phyloP scores from a whole-genome alignment of 1,140 invertebrate species.

The Ooceraea biroi region DNA sequence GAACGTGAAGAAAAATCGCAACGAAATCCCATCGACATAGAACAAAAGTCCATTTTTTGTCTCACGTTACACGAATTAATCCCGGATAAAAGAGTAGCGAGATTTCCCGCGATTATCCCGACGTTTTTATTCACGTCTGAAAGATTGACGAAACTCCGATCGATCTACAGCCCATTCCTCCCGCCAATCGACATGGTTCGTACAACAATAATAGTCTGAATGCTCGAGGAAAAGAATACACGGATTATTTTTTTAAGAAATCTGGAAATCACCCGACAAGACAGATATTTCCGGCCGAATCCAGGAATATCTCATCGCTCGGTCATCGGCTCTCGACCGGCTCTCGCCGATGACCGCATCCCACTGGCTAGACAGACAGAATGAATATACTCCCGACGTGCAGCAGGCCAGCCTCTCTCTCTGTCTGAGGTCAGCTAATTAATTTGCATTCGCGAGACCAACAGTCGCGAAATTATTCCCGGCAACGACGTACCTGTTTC shows the following conservation, averaged over 20 bases:
- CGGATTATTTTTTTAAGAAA: no score
- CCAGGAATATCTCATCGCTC: no score
- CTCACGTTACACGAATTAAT: neutral
- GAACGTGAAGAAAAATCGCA: slow-evolving; percentile 64
- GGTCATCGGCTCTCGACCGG: no score
- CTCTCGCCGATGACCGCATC: neutral
- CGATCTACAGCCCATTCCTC: no score
- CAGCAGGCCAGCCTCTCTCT: neutral
- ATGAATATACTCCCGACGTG: neutral
- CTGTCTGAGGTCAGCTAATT: slow-evolving; percentile 34
- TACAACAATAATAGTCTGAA: no score
- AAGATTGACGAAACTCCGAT: neutral
- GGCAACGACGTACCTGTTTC: slow-evolving; percentile 37
- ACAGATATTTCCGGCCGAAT: no score
- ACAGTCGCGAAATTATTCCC: slow-evolving; percentile 42
- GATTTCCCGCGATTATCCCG: neutral
- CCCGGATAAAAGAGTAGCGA: neutral
- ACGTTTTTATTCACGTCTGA: neutral
- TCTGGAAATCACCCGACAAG: no score
- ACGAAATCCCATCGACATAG: slow-evolving; percentile 24
- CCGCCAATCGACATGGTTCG: no score
- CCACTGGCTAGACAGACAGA: neutral
- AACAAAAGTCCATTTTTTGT: slow-evolving; percentile 22
- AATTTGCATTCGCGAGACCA: slow-evolving; percentile 57
- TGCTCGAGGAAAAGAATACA: no score